Base-by-base conservation (phyloP, 1,140 invertebrate species). In the Oncopodura yosiiana region DNA sequence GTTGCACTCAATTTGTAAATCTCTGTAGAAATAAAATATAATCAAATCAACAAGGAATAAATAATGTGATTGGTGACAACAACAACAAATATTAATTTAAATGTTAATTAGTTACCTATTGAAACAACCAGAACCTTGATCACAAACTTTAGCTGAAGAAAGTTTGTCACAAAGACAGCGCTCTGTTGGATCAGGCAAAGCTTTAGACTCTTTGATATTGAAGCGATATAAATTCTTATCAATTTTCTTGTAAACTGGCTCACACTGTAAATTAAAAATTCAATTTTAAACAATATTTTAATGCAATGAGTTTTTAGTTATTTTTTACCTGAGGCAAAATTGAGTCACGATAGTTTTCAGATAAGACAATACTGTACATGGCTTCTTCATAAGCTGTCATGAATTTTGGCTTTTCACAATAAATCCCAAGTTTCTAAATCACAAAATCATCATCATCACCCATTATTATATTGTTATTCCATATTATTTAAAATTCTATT, bases 151-250 rank as follows among this genome's bases (percentile, higher is more conserved):
- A 3, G 16, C 42, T 19, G 12, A 23, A 0, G 26, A 37, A 9
- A 29, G 16, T 8, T 48, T 42, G 9, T 34, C 51, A 41, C 56
- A 62, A 4, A 43, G 14, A 18, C 39, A 58, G n/a, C n/a, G n/a
- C n/a, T n/a, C n/a, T n/a, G n/a, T n/a, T n/a, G n/a, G n/a, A n/a
- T n/a, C n/a, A n/a, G n/a, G n/a, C n/a, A n/a, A n/a, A n/a, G n/a
- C n/a, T n/a, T n/a, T n/a, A n/a, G n/a, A n/a, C n/a, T n/a, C n/a
- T n/a, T n/a, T n/a, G n/a, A n/a, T n/a, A n/a, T n/a, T n/a, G n/a
- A n/a, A n/a, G n/a, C n/a, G n/a, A n/a, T 62, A 62, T 0, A 48
- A 9, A 56, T 62, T 62, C 18, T 29, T 45, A 2, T 62, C 53
- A 23, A 58, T 62, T 21, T 56, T 52, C 16, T 56, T 55, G 26